Percentiles rank a stretch among this genome's conserved stretches.
These are phyloP conservation scores for Indicator indicator DNA, from an alignment of 2,113 vertebrate species.

Conservation along the genomic window DNA sequence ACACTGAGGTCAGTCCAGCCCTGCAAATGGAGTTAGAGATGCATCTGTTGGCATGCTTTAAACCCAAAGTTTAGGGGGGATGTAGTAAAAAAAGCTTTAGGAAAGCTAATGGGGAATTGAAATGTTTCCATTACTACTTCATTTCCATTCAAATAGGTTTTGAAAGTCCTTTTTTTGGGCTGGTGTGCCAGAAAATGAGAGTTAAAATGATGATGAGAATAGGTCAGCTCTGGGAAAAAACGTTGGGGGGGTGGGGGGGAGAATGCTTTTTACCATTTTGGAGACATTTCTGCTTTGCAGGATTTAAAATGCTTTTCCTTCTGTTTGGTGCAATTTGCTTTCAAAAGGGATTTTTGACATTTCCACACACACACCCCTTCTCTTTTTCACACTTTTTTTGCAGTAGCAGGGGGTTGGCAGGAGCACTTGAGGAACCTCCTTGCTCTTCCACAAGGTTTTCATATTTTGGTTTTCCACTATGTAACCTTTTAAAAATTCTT, in stretches of 20 bases:
- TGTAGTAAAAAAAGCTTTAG: not conserved
- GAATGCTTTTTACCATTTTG: not conserved
- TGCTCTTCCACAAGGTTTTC: slow-evolving; percentile 24
- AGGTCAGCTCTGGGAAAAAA: not conserved
- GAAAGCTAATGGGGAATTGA: not conserved
- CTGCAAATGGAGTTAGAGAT: not conserved
- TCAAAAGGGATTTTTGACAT: not conserved
- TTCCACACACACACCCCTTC: not conserved
- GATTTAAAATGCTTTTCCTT: slow-evolving; percentile 42
- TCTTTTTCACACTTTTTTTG: not conserved
- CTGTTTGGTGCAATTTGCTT: slow-evolving; percentile 11
- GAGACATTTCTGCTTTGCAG: not conserved
- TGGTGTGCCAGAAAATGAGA: not conserved
- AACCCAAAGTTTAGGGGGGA: not conserved
- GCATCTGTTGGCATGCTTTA: rapidly evolving
- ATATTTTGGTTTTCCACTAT: slow-evolving; percentile 46
- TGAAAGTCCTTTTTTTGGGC: not conserved
- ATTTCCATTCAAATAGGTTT: not conserved
- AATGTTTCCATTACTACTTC: slow-evolving; percentile 27
- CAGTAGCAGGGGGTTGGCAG: slow-evolving; percentile 13
- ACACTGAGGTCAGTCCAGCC: rapidly evolving
- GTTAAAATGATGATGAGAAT: not conserved
- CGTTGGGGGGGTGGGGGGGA: too few relatives aligned
- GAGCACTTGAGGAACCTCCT: slow-evolving; percentile 44
- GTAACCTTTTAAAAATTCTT: slow-evolving; percentile 59